phyloP scores from a whole-genome alignment of 2,113 vertebrate genomes.

The Hypanus sabinus region DNA sequence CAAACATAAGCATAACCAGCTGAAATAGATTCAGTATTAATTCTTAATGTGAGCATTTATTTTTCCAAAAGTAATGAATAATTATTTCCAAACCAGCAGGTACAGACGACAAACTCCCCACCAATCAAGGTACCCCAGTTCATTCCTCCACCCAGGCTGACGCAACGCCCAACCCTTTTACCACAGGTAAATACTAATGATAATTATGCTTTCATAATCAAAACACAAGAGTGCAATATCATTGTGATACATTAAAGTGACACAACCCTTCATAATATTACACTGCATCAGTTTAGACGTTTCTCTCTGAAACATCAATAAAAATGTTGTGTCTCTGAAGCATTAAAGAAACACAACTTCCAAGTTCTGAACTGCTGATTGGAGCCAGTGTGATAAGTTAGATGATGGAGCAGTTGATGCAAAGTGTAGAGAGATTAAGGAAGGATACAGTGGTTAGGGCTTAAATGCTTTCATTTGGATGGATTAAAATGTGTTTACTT shows the following conservation, averaged over 20 bases:
- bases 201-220: neutral
- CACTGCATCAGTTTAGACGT: neutral
- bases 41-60: neutral
- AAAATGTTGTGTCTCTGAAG: no score
- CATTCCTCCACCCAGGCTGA: slow-evolving; percentile 97
- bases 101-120: slow-evolving; percentile 81
- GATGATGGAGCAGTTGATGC: no score
- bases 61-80: neutral
- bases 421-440: no score
- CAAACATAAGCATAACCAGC: neutral
- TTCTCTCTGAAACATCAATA: neutral
- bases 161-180: slow-evolving; percentile 90
- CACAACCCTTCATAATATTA: no score
- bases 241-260: neutral
- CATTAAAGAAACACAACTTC: no score
- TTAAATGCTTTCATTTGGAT: no score
- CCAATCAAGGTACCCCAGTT: slow-evolving; percentile 99
- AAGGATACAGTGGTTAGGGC: no score
- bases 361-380: no score
- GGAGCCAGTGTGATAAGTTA: no score
- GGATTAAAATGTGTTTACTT: no score
- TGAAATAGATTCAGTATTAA: neutral
- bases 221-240: neutral
- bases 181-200: slow-evolving; percentile 77
- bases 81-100: slow-evolving; percentile 59